Conservation (phyloP, 2,888 invertebrate genomes). For the Saturnia japonica region DNA sequence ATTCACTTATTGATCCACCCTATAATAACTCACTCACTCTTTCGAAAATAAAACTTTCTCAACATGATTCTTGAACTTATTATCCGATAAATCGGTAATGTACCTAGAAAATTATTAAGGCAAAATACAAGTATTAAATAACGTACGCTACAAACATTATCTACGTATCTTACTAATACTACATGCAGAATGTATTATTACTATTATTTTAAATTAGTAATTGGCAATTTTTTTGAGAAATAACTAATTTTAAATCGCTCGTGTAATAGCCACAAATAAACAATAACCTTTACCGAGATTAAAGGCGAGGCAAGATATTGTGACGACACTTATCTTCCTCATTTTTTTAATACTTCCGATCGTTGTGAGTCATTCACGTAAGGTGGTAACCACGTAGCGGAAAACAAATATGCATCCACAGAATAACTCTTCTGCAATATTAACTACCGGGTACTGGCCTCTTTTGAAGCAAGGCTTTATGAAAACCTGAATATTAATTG, state of each 20-base stretch:
- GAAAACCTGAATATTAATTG: no score
- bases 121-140: no score
- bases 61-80: no score
- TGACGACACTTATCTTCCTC: slow-evolving; percentile 5
- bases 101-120: no score
- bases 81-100: no score
- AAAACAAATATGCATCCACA: neutral
- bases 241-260: neutral
- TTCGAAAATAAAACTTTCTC: no score
- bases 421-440: neutral
- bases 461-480: neutral
- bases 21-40: no score
- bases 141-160: no score
- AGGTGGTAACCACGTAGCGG: neutral
- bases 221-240: neutral
- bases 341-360: slow-evolving; percentile 4
- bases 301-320: slow-evolving; percentile 11
- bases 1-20: no score
- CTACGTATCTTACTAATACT: no score
- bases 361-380: neutral
- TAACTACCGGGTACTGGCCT: neutral
- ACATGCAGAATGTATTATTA: no score
- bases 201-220: no score
- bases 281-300: slow-evolving; percentile 1
- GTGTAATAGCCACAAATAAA: neutral